These are phyloP conservation scores for Lepidocolaptes lacrymiger DNA, from an alignment of 2,797 vertebrate genomes.

Conservation along the genomic window DNA sequence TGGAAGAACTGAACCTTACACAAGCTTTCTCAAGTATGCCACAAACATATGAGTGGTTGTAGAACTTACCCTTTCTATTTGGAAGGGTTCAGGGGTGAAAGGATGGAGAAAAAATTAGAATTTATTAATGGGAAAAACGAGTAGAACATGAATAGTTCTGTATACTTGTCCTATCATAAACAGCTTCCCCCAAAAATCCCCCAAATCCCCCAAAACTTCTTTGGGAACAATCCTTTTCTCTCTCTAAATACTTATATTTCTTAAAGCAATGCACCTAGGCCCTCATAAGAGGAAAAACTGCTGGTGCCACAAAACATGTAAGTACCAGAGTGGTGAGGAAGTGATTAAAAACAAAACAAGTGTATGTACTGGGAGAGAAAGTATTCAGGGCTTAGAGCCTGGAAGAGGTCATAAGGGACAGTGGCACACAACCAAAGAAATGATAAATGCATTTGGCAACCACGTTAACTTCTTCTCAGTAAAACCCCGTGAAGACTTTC, in stretches of 20 bases:
- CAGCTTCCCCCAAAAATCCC: fast-evolving
- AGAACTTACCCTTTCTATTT: not conserved
- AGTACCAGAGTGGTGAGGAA: not conserved
- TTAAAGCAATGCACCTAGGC: not conserved
- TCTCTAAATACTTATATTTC: not conserved
- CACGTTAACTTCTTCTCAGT: not conserved
- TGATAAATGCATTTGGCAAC: constrained; percentile 50
- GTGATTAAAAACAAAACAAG: not conserved
- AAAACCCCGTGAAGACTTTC: constrained; percentile 38
- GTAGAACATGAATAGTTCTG: not conserved
- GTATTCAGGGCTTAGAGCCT: not conserved
- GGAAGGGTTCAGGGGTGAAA: not conserved
- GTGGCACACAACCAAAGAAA: constrained; percentile 31
- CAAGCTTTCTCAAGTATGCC: not conserved
- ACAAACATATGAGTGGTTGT: not conserved
- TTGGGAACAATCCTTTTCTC: not conserved
- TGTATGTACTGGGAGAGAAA: not conserved
- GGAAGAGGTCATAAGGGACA: not conserved
- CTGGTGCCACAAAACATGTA: not conserved
- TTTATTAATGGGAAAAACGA: not conserved
- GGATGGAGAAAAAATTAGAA: not conserved
- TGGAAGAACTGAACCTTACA: not conserved
- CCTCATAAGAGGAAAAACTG: not conserved
- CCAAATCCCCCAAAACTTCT: not conserved
- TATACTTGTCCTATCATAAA: not conserved